Evolutionary conservation across 1,140 invertebrate genomes (phyloP), one percentile per base, ranked within the genome.

Genomic region (Drosophila guanche): DNA sequence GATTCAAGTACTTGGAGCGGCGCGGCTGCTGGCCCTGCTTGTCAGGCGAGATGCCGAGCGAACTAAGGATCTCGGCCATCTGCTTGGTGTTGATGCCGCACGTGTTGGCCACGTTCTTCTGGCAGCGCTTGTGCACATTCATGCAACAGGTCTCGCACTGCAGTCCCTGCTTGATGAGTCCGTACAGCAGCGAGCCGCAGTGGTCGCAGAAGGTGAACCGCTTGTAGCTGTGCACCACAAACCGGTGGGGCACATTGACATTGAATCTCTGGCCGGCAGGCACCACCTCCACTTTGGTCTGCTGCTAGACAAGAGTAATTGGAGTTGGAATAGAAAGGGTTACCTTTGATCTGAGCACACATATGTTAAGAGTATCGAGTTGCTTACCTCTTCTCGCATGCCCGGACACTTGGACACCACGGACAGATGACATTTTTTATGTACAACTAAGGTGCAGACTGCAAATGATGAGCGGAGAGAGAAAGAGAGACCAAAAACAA

Each of bases 131-230:
- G 93, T 99, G 99, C 59, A 99, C 98, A 93, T 99, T 99, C 94
- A 99, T 96, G 78, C 95, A 96, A 92, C 99, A 99, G 72, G 95
- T 97, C 95, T 98, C 96, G 93, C 99, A 99, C 92, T 99, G 97
- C 66, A 99, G 93, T 29, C 99, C 99, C 93, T 99, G 99, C 92
- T 95, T 97, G 84, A 98, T 95, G 69, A 99, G 94, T 14, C 99
- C 99, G 92, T 99, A 99, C 14, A 99, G 94, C 45, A 91, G 58
- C 41, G 90, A 91, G 55, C 99, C 99, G 93, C 99, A 99, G 92
- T 99, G 99, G 93, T 99, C 98, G 94, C 99, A 99, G 92, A 99
- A 99, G 37, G 99, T 99, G 91, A 99, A 99, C 66, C 97, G 93
- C 93, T 98, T 99, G 93, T 98, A 99, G 89, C 95, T 99, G 92